Conservation (phyloP, 1,140 invertebrate species). For the Daktulosphaira vitifoliae region DNA sequence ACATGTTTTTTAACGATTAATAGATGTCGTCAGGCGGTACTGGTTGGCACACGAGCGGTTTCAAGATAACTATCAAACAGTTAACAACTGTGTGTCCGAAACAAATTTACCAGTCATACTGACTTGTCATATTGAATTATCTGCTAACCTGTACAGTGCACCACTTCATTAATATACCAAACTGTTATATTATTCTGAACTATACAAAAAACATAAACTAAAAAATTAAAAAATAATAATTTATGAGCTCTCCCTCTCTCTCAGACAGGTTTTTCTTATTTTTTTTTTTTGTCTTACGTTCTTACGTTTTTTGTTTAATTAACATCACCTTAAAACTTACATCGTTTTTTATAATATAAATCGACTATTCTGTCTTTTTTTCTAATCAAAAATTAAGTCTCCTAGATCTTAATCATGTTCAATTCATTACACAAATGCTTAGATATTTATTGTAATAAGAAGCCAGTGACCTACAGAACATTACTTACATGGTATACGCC, state of each 20-base stretch:
- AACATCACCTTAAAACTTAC: too few species aligned
- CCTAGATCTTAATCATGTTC: too few species aligned
- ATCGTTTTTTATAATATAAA: too few species aligned
- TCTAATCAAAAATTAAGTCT: too few species aligned
- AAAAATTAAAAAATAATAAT: conserved; percentile 27
- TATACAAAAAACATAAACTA: conserved; percentile 1
- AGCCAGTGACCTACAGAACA: too few species aligned
- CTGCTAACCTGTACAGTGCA: conserved; percentile 22
- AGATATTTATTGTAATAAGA: too few species aligned
- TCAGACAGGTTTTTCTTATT: conserved; percentile 17
- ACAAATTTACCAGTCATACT: conserved; percentile 30
- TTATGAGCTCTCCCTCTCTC: not conserved
- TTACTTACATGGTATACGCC: too few species aligned
- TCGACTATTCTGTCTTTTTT: too few species aligned
- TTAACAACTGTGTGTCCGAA: conserved; percentile 24
- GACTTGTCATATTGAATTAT: conserved; percentile 32
- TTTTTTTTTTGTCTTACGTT: too few species aligned
- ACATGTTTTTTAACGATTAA: conserved; percentile 11
- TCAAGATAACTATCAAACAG: conserved; percentile 18
- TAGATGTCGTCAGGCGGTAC: conserved; percentile 21
- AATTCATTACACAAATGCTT: too few species aligned
- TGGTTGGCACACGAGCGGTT: conserved; percentile 19
- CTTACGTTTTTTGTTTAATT: too few species aligned
- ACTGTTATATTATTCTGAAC: conserved; percentile 5
- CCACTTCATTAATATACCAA: conserved; percentile 27